These are phyloP conservation scores for Caenorhabditis sp. DNA, from an alignment of 2,888 invertebrate species.

Conservation along the genomic window DNA sequence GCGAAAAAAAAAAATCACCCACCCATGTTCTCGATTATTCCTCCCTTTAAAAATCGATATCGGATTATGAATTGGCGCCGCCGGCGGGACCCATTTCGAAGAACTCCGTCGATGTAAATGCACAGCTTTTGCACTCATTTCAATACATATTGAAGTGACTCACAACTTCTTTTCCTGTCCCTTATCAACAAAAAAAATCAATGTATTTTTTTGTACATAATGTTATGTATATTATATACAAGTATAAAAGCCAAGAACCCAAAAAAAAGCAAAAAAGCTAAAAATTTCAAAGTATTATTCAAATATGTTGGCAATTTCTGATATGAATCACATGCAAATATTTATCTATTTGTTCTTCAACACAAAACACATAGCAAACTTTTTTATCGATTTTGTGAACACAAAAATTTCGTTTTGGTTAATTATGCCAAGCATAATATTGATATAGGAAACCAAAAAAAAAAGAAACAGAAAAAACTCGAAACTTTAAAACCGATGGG, in stretches of 20 bases:
- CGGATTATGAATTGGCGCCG: conserved; percentile 46
- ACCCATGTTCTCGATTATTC: conserved; percentile 39
- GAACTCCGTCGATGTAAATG: conserved; percentile 39
- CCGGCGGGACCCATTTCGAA: conserved; percentile 49
- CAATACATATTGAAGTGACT: no score
- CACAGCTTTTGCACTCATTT: conserved; percentile 19
- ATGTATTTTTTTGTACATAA: no score
- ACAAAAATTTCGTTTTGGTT: no score
- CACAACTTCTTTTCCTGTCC: no score
- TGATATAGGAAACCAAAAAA: no score
- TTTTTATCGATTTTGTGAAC: not conserved
- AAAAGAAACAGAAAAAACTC: no score
- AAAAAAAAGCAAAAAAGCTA: not conserved
- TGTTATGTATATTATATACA: no score
- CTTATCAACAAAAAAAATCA: no score
- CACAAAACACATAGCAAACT: not conserved
- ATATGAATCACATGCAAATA: conserved; percentile 5
- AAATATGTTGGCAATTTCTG: not conserved
- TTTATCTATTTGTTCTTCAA: conserved; percentile 3
- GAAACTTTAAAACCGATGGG: no score
- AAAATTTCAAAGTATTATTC: not conserved
- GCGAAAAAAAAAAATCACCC: conserved; percentile 31
- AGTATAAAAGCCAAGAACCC: not conserved
- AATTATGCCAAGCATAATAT: no score
- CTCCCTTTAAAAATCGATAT: conserved; percentile 41